phyloP scores from a whole-genome alignment of 2,888 invertebrate species.

The Drosophila suboccidentalis region DNA sequence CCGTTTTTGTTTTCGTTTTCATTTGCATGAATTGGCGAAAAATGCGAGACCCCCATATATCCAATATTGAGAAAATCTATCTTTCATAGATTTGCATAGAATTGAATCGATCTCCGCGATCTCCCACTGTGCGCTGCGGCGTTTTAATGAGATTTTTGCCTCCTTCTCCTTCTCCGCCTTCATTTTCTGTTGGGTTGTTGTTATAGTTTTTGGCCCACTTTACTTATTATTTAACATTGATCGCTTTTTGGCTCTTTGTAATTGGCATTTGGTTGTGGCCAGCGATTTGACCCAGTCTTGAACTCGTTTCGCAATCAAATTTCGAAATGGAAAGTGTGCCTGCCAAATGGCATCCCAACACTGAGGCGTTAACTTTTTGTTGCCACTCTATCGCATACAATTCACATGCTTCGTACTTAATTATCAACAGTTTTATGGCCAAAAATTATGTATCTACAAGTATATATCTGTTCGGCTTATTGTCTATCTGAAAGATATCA shows the following conservation, averaged over 20 bases:
- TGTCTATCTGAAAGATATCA: slow-evolving; percentile 20
- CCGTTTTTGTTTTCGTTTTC: slow-evolving; percentile 73
- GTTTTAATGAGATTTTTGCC: slow-evolving; percentile 74
- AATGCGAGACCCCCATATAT: slow-evolving; percentile 28
- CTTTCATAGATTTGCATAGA: slow-evolving; percentile 26
- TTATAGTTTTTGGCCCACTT: slow-evolving; percentile 70
- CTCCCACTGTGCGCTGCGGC: slow-evolving; percentile 70
- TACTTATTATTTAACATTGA: slow-evolving; percentile 76
- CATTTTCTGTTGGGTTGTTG: slow-evolving; percentile 17
- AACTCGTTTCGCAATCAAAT: slow-evolving; percentile 61
- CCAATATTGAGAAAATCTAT: slow-evolving; percentile 16
- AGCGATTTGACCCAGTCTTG: slow-evolving; percentile 70
- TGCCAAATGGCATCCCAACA: slow-evolving; percentile 44
- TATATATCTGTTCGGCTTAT: not conserved
- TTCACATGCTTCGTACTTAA: slow-evolving; percentile 36
- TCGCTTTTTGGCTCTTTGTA: slow-evolving; percentile 60
- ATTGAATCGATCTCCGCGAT: slow-evolving; percentile 48
- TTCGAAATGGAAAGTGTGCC: slow-evolving; percentile 71
- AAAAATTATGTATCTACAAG: slow-evolving; percentile 40
- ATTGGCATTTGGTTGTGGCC: slow-evolving; percentile 62
- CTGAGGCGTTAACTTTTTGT: slow-evolving; percentile 19
- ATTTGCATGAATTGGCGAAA: slow-evolving; percentile 76
- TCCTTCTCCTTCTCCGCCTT: slow-evolving; percentile 1
- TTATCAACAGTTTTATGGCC: slow-evolving; percentile 62
- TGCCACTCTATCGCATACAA: not conserved